phyloP scores from a whole-genome alignment of 2,113 vertebrate genomes.

The Microtus richardsoni region DNA sequence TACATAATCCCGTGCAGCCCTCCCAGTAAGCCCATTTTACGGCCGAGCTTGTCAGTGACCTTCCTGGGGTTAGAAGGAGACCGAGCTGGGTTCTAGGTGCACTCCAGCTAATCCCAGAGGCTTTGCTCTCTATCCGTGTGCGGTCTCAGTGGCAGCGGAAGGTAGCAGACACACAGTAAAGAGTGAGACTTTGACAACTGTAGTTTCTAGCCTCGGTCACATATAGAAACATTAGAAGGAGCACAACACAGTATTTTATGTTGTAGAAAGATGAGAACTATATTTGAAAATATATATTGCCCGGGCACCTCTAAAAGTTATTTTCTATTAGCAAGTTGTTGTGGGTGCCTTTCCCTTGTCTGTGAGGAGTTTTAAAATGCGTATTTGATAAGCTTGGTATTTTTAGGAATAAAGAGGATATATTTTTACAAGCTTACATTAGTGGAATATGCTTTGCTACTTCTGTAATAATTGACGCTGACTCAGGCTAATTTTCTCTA shows the following conservation, averaged over 20 bases:
- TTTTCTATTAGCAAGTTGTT: conserved; percentile 11
- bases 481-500: conserved; percentile 61
- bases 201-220: not conserved
- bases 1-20: not conserved
- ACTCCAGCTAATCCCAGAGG: not conserved
- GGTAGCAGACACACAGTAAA: not conserved
- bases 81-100: not conserved
- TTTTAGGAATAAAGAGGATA: conserved; percentile 20
- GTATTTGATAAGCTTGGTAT: conserved; percentile 52
- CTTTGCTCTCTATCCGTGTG: not conserved
- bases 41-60: not conserved
- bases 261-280: not conserved
- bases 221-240: conserved; percentile 23
- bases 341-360: conserved; percentile 32
- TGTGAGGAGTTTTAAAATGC: conserved; percentile 53
- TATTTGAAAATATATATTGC: conserved; percentile 55
- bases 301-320: conserved; percentile 49
- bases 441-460: conserved; percentile 30
- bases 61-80: not conserved
- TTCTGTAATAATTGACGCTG: conserved; percentile 40
- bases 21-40: not conserved
- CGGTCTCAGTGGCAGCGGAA: not conserved
- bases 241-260: not conserved
- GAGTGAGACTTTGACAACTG: conserved; percentile 42
- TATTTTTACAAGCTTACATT: conserved; percentile 10